These are phyloP conservation scores for Caenorhabditis virilis DNA, from an alignment of 2,888 invertebrate species.

Conservation along the genomic window DNA sequence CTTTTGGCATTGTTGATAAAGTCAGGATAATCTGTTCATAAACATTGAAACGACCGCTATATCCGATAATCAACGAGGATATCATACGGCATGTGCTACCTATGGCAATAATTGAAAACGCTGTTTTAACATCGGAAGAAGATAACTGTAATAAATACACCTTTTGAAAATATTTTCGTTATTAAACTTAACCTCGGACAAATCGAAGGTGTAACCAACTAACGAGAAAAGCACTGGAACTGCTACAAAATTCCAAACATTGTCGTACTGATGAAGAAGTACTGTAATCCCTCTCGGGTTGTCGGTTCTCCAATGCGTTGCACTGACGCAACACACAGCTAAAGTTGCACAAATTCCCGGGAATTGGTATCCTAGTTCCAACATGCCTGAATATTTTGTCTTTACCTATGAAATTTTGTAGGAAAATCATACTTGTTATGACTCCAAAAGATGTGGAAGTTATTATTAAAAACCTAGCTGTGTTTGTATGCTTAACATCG, in stretches of 20 bases:
- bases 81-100: slow-evolving; percentile 22
- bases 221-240: slow-evolving; percentile 40
- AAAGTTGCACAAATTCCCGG: slow-evolving; percentile 40
- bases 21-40: slow-evolving; percentile 38
- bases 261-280: slow-evolving; percentile 28
- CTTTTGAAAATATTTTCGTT: neutral
- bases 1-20: slow-evolving; percentile 36
- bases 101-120: slow-evolving; percentile 16
- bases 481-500: slow-evolving; percentile 37
- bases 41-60: slow-evolving; percentile 24
- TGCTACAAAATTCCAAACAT: slow-evolving; percentile 38
- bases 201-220: slow-evolving; percentile 40
- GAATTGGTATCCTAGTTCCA: slow-evolving; percentile 33
- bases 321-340: slow-evolving; percentile 21
- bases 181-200: slow-evolving; percentile 14
- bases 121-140: slow-evolving; percentile 13
- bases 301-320: slow-evolving; percentile 42
- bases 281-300: slow-evolving; percentile 20
- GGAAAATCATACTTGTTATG: slow-evolving; percentile 24
- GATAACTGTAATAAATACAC: slow-evolving; percentile 14
- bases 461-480: slow-evolving; percentile 31
- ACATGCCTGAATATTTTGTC: slow-evolving; percentile 23
- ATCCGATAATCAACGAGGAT: slow-evolving; percentile 26
- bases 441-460: slow-evolving; percentile 28
- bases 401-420: neutral